Conservation (phyloP, 2,888 invertebrate genomes). For the Meteorus cinctellus region DNA sequence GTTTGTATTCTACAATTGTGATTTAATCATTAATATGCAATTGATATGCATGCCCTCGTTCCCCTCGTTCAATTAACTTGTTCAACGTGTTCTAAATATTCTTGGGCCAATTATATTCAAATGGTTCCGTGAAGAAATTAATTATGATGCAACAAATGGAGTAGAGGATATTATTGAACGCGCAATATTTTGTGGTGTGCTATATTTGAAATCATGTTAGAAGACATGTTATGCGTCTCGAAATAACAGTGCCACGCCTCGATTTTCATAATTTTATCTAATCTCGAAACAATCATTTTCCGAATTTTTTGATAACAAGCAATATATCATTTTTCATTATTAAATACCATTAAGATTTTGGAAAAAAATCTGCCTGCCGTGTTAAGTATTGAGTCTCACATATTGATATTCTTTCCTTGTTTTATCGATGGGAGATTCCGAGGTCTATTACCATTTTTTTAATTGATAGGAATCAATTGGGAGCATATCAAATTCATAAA, state of each 20-base stretch:
- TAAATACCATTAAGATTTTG: too few species aligned
- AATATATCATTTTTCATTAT: background rate
- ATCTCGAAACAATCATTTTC: slow-evolving; percentile 29
- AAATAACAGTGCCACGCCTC: slow-evolving; percentile 40
- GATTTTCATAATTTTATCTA: slow-evolving; percentile 47
- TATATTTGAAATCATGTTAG: slow-evolving; percentile 71
- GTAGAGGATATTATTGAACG: background rate
- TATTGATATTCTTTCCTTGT: too few species aligned
- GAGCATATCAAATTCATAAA: background rate
- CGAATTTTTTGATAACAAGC: background rate
- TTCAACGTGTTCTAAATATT: background rate
- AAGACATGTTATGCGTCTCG: slow-evolving; percentile 53
- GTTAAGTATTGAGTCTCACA: too few species aligned
- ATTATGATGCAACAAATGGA: background rate
- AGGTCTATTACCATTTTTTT: too few species aligned
- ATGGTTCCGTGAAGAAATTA: slow-evolving; percentile 9
- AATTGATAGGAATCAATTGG: background rate
- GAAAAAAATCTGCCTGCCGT: too few species aligned
- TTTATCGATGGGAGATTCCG: too few species aligned
- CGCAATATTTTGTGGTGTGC: slow-evolving; percentile 46
- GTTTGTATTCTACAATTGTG: too few species aligned
- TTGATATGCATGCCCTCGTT: background rate
- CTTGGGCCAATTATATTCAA: background rate
- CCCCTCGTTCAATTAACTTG: background rate
- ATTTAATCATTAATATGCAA: background rate